Base-by-base conservation (phyloP, 1,140 invertebrate species). In the Palaemon carinicauda region DNA sequence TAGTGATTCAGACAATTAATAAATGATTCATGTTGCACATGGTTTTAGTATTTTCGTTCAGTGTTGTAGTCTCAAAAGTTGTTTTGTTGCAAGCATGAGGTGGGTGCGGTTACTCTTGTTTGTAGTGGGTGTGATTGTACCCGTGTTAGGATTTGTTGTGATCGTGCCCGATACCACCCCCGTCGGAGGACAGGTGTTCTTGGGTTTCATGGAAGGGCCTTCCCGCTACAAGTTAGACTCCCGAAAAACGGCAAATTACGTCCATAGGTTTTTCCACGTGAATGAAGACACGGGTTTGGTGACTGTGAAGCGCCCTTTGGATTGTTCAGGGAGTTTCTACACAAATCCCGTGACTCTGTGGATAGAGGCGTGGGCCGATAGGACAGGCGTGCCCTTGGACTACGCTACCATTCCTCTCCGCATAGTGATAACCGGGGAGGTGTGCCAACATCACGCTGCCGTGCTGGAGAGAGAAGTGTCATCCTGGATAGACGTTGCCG, bases 321-420 rank as follows among this genome's bases (percentile, higher is more conserved):
- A 94, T 89, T 97, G 96, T 91, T 94, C 96, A 87, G 95, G 95
- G 41, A 92, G 96, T 12, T 94, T 95, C 78, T 96, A 97, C 90
- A 95, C 96, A 0, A 95, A 96, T 89, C 93, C 97, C 21, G 96
- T 97, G 91, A 96, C 96, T 5, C 94, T 96, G 89, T 96, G 96
- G 91, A 94, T 97, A 82, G 96, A 97, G 90, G 96, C 96, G 19
- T 95, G 95, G 31, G 95, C 96, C 54, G 95, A 95, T 89, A 93
- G 95, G 60, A 92, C 96, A 50, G 93, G 94, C n/a, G 80, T 87
- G 5, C 96, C 95, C 80, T 94, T 97, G 60, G 95, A 97, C 90
- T 97, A 96, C 90, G 96, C 96, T 90, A 96, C 96, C 88, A 91
- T 96, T 65, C 96, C 96, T 0, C 91, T 97, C 31, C 92, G 96